phyloP scores from a whole-genome alignment of 2,888 invertebrate genomes.

The Galeopsomyia nigrocyanea region DNA sequence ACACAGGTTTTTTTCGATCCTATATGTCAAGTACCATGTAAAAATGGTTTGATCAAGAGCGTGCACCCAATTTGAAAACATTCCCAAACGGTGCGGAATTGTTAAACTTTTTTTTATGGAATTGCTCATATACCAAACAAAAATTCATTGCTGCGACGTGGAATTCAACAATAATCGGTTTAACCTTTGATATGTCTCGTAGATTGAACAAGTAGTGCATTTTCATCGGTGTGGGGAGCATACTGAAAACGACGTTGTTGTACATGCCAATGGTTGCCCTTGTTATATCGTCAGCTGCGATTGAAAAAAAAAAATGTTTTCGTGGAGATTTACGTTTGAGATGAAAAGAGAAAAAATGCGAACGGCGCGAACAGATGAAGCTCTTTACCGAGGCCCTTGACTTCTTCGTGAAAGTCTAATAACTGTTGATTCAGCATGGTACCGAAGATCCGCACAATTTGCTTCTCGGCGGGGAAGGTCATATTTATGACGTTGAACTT shows the following conservation, averaged over 20 bases:
- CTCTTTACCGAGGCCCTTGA: constrained; percentile 76
- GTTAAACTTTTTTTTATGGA: too few species aligned
- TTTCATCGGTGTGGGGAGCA: constrained; percentile 90
- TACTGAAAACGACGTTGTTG: constrained; percentile 78
- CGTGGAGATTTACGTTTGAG: too few species aligned
- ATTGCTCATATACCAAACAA: too few species aligned
- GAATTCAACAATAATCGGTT: too few species aligned
- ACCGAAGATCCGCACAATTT: constrained; percentile 85
- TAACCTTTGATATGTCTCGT: constrained; percentile 87
- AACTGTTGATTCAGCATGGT: constrained; percentile 87
- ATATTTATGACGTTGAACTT: constrained; percentile 84
- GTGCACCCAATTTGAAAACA: too few species aligned
- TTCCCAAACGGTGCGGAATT: too few species aligned
- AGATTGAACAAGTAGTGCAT: constrained; percentile 93
- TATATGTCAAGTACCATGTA: too few species aligned
- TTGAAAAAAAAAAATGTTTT: not conserved
- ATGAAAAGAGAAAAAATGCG: not conserved
- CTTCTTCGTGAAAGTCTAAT: constrained; percentile 82
- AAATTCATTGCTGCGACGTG: too few species aligned
- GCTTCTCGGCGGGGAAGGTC: constrained; percentile 85
- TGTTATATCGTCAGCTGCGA: constrained; percentile 76
- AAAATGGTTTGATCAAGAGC: too few species aligned
- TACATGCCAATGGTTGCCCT: constrained; percentile 84
- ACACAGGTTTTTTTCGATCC: too few species aligned
- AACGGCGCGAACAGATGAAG: constrained; percentile 12